Percentiles rank a stretch among this genome's conserved stretches.
Evolutionary conservation across 1,140 invertebrate species (phyloP).

Genomic region (Batillaria attramentaria): DNA sequence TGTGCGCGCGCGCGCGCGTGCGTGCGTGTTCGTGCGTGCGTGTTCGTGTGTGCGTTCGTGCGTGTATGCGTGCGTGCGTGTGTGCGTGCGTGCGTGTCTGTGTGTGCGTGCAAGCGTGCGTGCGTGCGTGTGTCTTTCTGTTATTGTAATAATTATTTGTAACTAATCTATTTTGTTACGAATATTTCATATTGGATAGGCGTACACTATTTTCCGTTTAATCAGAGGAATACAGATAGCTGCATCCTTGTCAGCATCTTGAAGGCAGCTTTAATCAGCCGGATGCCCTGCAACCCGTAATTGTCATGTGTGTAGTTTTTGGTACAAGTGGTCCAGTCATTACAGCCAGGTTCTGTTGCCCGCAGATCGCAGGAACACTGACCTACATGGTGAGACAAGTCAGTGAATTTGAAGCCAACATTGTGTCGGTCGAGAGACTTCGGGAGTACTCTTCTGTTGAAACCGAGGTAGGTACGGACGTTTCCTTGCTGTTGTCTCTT

Average conservation of each 20-base stretch:
- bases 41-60: too few species aligned
- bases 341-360: neutral
- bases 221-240: neutral
- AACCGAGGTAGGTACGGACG: neutral
- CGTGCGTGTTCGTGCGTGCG: too few species aligned
- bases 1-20: too few species aligned
- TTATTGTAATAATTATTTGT: too few species aligned
- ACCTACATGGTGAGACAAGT: constrained; percentile 96
- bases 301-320: neutral
- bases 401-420: constrained; percentile 95
- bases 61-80: too few species aligned
- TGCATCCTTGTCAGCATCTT: neutral
- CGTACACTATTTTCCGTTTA: neutral
- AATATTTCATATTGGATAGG: neutral
- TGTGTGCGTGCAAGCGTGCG: too few species aligned
- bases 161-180: too few species aligned
- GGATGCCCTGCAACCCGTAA: neutral
- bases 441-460: constrained; percentile 85
- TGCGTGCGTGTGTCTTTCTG: too few species aligned
- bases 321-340: neutral
- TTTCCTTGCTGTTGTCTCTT: neutral
- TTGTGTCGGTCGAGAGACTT: constrained; percentile 95
- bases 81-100: too few species aligned
- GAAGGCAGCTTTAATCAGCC: neutral
- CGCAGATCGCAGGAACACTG: constrained; percentile 86